Evolutionary conservation across 2,888 invertebrate genomes (phyloP), one percentile per base, ranked within the genome.

Genomic region (Drosophila suboccidentalis): DNA sequence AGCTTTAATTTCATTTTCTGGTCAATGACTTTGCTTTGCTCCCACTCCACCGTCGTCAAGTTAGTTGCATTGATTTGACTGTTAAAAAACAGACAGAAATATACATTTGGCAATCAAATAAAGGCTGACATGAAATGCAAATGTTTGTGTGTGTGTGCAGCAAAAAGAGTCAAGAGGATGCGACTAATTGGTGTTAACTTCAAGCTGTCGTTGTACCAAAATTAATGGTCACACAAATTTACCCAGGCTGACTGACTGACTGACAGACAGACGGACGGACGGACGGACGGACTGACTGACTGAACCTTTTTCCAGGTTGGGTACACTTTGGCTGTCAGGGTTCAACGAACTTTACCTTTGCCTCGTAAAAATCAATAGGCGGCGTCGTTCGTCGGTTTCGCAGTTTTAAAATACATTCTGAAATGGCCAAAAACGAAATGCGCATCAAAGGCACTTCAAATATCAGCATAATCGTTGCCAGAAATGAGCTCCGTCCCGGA

Each of bases 371-470:
- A 85, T 85, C 84, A 88, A 85, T 85, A 88, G 87, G 76, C 74
- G 76, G 17, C 68, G 34, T 13, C 53, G 62, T 36, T 47, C 38
- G 39, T 58, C 17, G 73, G 53, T 10, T 22, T 58, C 53, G 60
- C 53, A 60, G 61, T 78, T 87, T 84, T 82, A 87, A 82, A 82
- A 86, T 86, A 82, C 57, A 86, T 80, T 71, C 61, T 62, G 34
- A 50, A 77, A 74, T 53, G 75, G 72, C 58, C 69, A 82, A 61
- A 61, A 41, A 44, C 65, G 71, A 86, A 85, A 84, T 86, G 88
- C 67, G 88, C 84, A 88, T 85, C 84, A 85, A 85, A 85, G 88
- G 81, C 88, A 88, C 89, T 85, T 88, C 83, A 88, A 86, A 88
- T 76, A 78, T 80, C 78, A 78, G 75, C 76, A 80, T 79, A 79